A percentile compares a stretch with the other conserved stretches of the same genome.
Conservation (phyloP, 1,140 invertebrate species). For the Drosophila ohnishii region DNA sequence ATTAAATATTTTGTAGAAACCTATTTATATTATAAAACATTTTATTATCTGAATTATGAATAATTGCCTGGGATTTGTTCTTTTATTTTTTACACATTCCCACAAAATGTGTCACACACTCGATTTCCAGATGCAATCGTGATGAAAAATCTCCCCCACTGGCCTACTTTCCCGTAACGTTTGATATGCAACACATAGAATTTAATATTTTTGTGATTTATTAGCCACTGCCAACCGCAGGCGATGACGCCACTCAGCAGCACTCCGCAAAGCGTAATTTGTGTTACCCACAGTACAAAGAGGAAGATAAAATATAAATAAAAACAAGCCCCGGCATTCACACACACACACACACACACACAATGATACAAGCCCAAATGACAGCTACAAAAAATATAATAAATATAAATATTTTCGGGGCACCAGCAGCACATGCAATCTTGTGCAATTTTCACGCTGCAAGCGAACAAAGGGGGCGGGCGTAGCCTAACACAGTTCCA, state of each 20-base stretch:
- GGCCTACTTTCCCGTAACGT: constrained; percentile 23
- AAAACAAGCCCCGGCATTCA: constrained; percentile 11
- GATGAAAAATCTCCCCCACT: constrained; percentile 6
- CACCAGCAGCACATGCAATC: constrained; percentile 71
- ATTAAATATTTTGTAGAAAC: no score
- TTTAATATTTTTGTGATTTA: constrained; percentile 58
- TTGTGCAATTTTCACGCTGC: constrained; percentile 75
- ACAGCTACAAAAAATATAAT: constrained; percentile 69
- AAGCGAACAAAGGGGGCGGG: constrained; percentile 16
- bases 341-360: constrained; percentile 6
- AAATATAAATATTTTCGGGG: constrained; percentile 70
- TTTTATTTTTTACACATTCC: background rate
- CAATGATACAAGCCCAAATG: constrained; percentile 46
- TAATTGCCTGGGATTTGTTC: background rate
- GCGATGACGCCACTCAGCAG: constrained; percentile 55
- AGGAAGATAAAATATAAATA: constrained; percentile 7
- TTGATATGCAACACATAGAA: constrained; percentile 13
- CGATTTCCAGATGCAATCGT: background rate
- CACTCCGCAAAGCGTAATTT: constrained; percentile 65
- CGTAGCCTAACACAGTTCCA: constrained; percentile 18
- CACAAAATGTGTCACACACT: background rate
- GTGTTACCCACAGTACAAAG: constrained; percentile 46
- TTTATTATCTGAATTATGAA: background rate
- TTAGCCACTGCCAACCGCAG: constrained; percentile 65
- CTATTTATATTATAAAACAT: background rate